phyloP scores from a whole-genome alignment of 2,113 vertebrate species.

The human (Homo sapiens) region GRCh38 chr14:31986501-31987000 shows the following conservation, averaged over 20 bases:
- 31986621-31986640: background rate
- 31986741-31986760: background rate
- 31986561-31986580: background rate
- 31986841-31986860: background rate
- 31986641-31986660: background rate
- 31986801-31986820: background rate
- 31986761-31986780: background rate
- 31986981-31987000: background rate
- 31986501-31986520: background rate
- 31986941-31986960: slow-evolving; percentile 21
- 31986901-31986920: background rate
- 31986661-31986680: background rate
- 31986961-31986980: background rate
- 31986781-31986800: slow-evolving; percentile 25
- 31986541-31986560: background rate
- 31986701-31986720: background rate
- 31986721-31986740: background rate
- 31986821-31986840: background rate
- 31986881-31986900: background rate
- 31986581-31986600: background rate
- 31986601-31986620: background rate
- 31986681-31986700: background rate
- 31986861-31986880: background rate
- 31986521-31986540: background rate
- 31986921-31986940: background rate